Evolutionary conservation across 2,113 vertebrate species (phyloP).

Genomic region (Hipposideros armiger): DNA sequence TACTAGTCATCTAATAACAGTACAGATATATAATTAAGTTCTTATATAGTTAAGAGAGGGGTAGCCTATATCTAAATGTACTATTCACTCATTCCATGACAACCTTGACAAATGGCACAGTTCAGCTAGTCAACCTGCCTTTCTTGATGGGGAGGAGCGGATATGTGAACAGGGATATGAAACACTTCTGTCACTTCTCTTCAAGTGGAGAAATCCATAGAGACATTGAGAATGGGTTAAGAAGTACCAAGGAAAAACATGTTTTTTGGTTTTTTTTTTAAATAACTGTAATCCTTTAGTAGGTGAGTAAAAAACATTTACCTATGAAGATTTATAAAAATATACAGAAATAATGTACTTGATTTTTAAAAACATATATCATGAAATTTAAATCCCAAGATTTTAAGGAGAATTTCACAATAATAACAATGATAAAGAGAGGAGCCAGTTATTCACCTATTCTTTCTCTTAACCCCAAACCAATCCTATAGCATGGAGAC

Average conservation of each 20-base stretch:
- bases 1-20: background rate
- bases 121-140: slow-evolving; percentile 54
- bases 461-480: background rate
- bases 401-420: background rate
- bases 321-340: slow-evolving; percentile 43
- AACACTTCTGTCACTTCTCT: slow-evolving; percentile 71
- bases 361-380: slow-evolving; percentile 19
- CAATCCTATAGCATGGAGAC: too few species aligned
- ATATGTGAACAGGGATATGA: slow-evolving; percentile 54
- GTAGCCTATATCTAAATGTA: background rate
- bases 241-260: background rate
- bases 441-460: background rate
- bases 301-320: slow-evolving; percentile 33
- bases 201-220: slow-evolving; percentile 53
- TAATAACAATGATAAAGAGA: background rate
- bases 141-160: slow-evolving; percentile 41
- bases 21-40: background rate
- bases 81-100: slow-evolving; percentile 55
- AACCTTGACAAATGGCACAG: slow-evolving; percentile 61
- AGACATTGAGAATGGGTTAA: slow-evolving; percentile 54
- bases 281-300: background rate
- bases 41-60: background rate
- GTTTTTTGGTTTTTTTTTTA: background rate
- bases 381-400: background rate
- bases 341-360: background rate